Evolutionary conservation across 2,113 vertebrate genomes (phyloP), one percentile per base, ranked within the genome.

Genomic region (Rhinoptilus africanus): DNA sequence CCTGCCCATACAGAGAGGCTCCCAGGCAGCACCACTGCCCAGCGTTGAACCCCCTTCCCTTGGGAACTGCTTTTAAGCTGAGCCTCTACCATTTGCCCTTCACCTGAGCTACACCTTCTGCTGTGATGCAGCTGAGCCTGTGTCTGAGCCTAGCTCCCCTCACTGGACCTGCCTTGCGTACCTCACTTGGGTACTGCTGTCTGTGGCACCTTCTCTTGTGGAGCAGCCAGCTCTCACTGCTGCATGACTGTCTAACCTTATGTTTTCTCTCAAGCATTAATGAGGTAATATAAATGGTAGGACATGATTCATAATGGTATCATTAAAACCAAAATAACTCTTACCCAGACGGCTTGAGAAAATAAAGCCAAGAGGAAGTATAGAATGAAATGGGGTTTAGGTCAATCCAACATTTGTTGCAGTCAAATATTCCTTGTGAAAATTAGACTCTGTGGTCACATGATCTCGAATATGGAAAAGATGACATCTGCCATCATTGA

Each of bases 171-270:
- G 26, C 30, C 39, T 27, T 9, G 28, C n/a, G 41, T 20, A 35
- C 47, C 53, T 28, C 57, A 4, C 14, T 15, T 0, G 3, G 14
- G 14, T 19, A 32, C 35, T 28, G 45, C 28, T 47, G 10, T 7
- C 66, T 69, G 41, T 1, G 1, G 5, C 78, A 83, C 72, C 39
- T 45, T 13, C 26, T 54, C 32, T 37, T 1, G 0, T 6, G 37
- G 51, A 63, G 43, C 79, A 75, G 79, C 18, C 62, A 68, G 39
- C 13, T 28, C 39, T 19, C 22, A 10, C 39, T 32, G 47, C 50
- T 74, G 21, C 26, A 5, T 14, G 15, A 28, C 59, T 43, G 22
- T 8, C 51, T 41, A 47, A 68, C 16, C 20, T 51, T 24, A 39
- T 30, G 22, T 50, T 83, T 68, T 67, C 32, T 73, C 53, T 82